Base-by-base conservation (phyloP, 1,140 invertebrate species). In the Lepeophtheirus salmonis region DNA sequence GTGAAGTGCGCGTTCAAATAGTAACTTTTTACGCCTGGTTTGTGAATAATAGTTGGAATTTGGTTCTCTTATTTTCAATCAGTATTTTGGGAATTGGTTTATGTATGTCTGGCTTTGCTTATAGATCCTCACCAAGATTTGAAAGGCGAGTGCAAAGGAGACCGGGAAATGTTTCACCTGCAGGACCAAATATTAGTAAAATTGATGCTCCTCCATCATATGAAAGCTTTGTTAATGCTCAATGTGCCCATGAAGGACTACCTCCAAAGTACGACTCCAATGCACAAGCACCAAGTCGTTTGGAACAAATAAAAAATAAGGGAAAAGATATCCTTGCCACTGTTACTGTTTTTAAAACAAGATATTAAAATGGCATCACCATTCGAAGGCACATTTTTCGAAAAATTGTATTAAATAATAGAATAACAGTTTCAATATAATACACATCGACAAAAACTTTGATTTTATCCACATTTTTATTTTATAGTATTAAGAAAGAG, bases 11-110 rank as follows among this genome's bases (percentile, higher is more conserved):
- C 1, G 55, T 57, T 25, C 22, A 57, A 16, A 57, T 25, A 4
- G 55, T 57, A 2, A 57, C 55, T 16, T 57, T 24, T 21, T 57
- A 57, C 22, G 16, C 23, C 2, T 57, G 55, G 55, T 57, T 54
- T 30, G 55, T 57, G 55, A 25, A 17, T 23, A 57, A 57, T 21
- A 23, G 55, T n/a, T 20, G 20, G 52, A 24, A 54, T 13, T 23
- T 54, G 14, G n/a, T 54, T 3, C 52, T 54, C 52, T 14, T 20
- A 3, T 54, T 54, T 20, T n/a, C 23, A 14, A 12, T 54, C n/a
- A 23, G n/a, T 20, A 54, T 54, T 23, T 23, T 54, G 52, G 20
- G 20, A 2, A 24, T 54, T 2, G 20, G 14, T 16, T 13, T 54
- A 1, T 54, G 52, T 17, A 24, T 54, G 3, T 54, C 52, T 13